phyloP scores from a whole-genome alignment of 2,797 vertebrate species.

The Micromesistius poutassou region DNA sequence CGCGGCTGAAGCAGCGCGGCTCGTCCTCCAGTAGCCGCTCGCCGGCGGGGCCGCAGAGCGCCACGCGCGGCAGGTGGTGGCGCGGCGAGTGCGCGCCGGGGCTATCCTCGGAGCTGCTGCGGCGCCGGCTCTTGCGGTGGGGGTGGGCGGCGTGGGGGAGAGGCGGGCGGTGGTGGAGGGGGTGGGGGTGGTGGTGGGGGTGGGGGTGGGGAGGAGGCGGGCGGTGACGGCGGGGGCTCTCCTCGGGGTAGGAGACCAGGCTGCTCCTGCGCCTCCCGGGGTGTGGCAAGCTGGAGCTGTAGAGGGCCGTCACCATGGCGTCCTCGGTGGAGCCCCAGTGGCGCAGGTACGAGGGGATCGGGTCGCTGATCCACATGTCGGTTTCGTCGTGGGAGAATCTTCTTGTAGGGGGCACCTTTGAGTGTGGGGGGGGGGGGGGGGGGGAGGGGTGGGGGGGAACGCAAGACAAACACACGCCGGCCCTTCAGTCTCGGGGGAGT shows the following conservation, averaged over 20 bases:
- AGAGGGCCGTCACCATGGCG: slow-evolving; percentile 76
- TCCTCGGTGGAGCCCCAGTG: slow-evolving; percentile 88
- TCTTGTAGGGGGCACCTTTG: slow-evolving; percentile 89
- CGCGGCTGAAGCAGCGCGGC: slow-evolving; percentile 78
- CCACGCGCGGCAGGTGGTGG: slow-evolving; percentile 69
- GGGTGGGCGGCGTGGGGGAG: slow-evolving; percentile 54
- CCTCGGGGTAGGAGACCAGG: slow-evolving; percentile 77
- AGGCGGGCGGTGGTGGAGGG: slow-evolving; percentile 63
- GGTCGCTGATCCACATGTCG: slow-evolving; percentile 84
- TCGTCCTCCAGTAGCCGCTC: slow-evolving; percentile 71
- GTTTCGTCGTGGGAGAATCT: slow-evolving; percentile 93
- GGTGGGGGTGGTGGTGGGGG: slow-evolving; percentile 68
- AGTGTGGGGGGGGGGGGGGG: too few species aligned
- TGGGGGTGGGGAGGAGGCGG: slow-evolving; percentile 53
- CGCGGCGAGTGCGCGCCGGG: slow-evolving; percentile 72
- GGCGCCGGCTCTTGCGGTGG: slow-evolving; percentile 76
- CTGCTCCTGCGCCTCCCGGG: slow-evolving; percentile 78
- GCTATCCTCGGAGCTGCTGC: slow-evolving; percentile 80
- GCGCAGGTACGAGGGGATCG: slow-evolving; percentile 82
- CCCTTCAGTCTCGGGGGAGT: slow-evolving; percentile 27
- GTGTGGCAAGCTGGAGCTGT: slow-evolving; percentile 77
- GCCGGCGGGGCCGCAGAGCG: slow-evolving; percentile 54
- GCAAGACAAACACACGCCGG: slow-evolving; percentile 57
- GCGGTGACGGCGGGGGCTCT: slow-evolving; percentile 72
- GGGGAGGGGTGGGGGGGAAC: neutral